Conservation (phyloP, 2,113 vertebrate genomes). For the Anarrhichthys ocellatus region DNA sequence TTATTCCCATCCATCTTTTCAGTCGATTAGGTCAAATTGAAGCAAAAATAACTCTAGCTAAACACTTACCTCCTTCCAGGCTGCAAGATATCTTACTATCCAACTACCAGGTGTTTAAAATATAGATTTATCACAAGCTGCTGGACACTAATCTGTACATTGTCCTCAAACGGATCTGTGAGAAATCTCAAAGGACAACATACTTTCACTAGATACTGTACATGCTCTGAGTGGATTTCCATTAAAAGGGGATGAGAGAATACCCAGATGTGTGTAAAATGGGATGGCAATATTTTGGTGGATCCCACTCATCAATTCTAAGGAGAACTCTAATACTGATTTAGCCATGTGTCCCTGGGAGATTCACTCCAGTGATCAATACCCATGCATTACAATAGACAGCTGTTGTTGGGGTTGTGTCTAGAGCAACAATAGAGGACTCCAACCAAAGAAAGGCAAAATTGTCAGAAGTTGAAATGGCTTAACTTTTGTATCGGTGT, state of each 20-base stretch:
- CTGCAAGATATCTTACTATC: conserved; percentile 16
- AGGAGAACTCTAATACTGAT: not conserved
- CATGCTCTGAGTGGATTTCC: not conserved
- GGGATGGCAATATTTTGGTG: conserved; percentile 1
- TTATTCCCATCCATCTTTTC: not conserved
- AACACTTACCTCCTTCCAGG: conserved; percentile 32
- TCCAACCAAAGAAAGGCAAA: not conserved
- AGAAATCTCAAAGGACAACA: not conserved
- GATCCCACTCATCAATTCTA: not conserved
- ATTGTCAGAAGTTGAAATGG: not conserved
- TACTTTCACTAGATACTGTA: not conserved
- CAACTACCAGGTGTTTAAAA: conserved; percentile 30
- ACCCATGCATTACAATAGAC: not conserved
- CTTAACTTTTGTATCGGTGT: not conserved
- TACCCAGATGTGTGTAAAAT: not conserved
- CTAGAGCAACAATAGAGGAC: not conserved
- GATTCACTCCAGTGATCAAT: conserved; percentile 5
- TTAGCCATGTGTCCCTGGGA: not conserved
- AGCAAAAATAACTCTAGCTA: not conserved
- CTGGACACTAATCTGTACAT: conserved; percentile 4
- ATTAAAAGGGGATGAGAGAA: not conserved
- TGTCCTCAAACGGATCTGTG: conserved; percentile 11
- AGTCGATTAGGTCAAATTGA: not conserved
- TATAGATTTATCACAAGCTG: conserved; percentile 11
- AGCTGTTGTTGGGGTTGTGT: not conserved